phyloP scores from a whole-genome alignment of 2,888 invertebrate genomes.

The Phlogophora meticulosa region DNA sequence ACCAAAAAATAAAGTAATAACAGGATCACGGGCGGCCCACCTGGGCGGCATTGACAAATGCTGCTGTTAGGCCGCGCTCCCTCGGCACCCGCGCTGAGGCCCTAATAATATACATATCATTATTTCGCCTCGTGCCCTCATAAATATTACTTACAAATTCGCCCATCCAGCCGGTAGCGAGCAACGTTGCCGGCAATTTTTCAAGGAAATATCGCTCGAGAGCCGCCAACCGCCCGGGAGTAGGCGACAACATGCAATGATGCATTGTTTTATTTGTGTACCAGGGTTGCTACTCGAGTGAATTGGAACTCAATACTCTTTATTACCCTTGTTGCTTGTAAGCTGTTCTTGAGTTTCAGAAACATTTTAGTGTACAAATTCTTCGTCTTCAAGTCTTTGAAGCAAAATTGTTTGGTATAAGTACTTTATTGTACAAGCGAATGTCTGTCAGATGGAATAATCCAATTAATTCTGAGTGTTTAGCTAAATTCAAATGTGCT shows the following conservation, averaged over 20 bases:
- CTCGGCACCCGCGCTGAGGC: slow-evolving; percentile 75
- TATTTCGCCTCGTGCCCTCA: slow-evolving; percentile 84
- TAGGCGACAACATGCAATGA: slow-evolving; percentile 73
- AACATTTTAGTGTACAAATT: slow-evolving; percentile 27
- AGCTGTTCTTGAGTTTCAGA: slow-evolving; percentile 37
- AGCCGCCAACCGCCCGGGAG: slow-evolving; percentile 66
- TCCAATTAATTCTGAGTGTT: slow-evolving; percentile 10
- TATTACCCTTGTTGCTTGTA: slow-evolving; percentile 41
- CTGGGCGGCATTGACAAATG: slow-evolving; percentile 88
- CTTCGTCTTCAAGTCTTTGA: slow-evolving; percentile 11
- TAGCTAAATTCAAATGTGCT: slow-evolving; percentile 12
- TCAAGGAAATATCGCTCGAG: slow-evolving; percentile 79
- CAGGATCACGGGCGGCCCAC: slow-evolving; percentile 83
- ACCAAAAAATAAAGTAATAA: slow-evolving; percentile 86
- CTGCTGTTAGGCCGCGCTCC: slow-evolving; percentile 76
- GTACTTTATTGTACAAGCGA: slow-evolving; percentile 2
- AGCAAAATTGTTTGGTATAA: slow-evolving; percentile 13
- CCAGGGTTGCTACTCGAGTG: slow-evolving; percentile 50
- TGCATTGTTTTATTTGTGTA: slow-evolving; percentile 70
- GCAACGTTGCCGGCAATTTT: slow-evolving; percentile 80
- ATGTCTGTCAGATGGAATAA: slow-evolving; percentile 21
- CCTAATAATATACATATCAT: slow-evolving; percentile 90
- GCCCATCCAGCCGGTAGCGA: slow-evolving; percentile 74
- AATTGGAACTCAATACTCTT: slow-evolving; percentile 60
- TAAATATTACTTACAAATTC: slow-evolving; percentile 88